Conservation (phyloP, 2,113 vertebrate species). For the Zeus faber region DNA sequence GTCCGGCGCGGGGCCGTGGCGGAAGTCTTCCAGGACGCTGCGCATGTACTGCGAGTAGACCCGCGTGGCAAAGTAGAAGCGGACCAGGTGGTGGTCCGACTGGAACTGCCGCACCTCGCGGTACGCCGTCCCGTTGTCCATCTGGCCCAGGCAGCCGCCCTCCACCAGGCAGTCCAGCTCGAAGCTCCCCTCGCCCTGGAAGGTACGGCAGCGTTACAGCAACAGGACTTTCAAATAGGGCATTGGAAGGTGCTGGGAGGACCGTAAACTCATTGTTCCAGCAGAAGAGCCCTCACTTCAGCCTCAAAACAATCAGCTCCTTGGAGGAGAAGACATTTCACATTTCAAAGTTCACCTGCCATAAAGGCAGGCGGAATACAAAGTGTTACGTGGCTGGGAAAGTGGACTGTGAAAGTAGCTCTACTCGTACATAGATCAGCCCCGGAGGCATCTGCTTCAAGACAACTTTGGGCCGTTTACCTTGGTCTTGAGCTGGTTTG, state of each 20-base stretch:
- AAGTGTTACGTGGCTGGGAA: no score
- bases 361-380: no score
- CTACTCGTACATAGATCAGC: no score
- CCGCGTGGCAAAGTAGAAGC: slow-evolving; percentile 83
- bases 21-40: slow-evolving; percentile 77
- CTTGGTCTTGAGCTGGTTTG: slow-evolving; percentile 74
- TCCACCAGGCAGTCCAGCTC: slow-evolving; percentile 80
- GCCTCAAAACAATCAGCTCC: no score
- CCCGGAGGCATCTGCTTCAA: background rate
- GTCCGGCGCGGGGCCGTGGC: slow-evolving; percentile 72
- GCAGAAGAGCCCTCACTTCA: no score
- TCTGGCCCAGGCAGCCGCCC: slow-evolving; percentile 60
- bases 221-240: no score
- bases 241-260: no score
- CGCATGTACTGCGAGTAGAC: slow-evolving; percentile 79
- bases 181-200: slow-evolving; percentile 77
- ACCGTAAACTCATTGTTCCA: no score
- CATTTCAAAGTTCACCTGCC: no score
- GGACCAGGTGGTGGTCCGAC: slow-evolving; percentile 77
- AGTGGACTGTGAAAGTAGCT: no score
- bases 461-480: slow-evolving; percentile 42
- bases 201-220: no score
- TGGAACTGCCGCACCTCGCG: slow-evolving; percentile 81
- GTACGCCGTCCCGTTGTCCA: slow-evolving; percentile 74
- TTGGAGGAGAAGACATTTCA: no score